Evolutionary conservation across 1,140 invertebrate species (phyloP).

Genomic region (Chrysomallon squamiferum): DNA sequence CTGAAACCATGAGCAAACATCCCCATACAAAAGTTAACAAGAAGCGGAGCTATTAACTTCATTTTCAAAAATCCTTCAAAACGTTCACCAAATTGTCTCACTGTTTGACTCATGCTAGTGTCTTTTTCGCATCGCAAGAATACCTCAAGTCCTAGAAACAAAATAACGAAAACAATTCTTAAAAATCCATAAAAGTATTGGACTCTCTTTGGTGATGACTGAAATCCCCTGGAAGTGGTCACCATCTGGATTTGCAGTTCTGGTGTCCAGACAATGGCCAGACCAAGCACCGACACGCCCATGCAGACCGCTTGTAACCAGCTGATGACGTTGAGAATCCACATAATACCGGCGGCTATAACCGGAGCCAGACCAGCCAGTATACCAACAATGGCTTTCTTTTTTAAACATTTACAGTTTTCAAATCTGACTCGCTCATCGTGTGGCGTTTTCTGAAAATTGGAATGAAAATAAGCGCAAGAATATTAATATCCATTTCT

Average conservation of each 20-base stretch:
- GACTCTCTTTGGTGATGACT: conserved; percentile 11
- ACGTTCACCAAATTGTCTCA: conserved; percentile 7
- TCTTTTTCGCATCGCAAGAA: conserved; percentile 5
- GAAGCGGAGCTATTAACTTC: conserved; percentile 13
- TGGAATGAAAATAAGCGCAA: too few species aligned
- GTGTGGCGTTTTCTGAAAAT: neutral
- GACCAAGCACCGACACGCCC: conserved; percentile 10
- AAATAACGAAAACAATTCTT: conserved; percentile 18
- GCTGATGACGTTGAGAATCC: conserved; percentile 1
- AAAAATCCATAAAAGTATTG: conserved; percentile 21
- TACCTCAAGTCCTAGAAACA: conserved; percentile 23
- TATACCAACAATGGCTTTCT: neutral
- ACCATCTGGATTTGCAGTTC: conserved; percentile 16
- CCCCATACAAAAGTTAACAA: conserved; percentile 15
- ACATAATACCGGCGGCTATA: conserved; percentile 6
- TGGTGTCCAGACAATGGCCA: conserved; percentile 23
- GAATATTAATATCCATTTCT: neutral
- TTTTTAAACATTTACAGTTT: neutral
- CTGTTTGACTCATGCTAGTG: neutral
- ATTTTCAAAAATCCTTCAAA: conserved; percentile 5
- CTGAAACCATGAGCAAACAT: conserved; percentile 19
- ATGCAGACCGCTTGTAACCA: conserved; percentile 14
- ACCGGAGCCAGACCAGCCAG: neutral
- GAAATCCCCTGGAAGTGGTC: conserved; percentile 3
- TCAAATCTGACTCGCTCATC: neutral